Percentiles rank a stretch among this genome's conserved stretches.
Evolutionary conservation across 1,140 invertebrate genomes (phyloP).

Genomic region (Dendrolimus kikuchii): DNA sequence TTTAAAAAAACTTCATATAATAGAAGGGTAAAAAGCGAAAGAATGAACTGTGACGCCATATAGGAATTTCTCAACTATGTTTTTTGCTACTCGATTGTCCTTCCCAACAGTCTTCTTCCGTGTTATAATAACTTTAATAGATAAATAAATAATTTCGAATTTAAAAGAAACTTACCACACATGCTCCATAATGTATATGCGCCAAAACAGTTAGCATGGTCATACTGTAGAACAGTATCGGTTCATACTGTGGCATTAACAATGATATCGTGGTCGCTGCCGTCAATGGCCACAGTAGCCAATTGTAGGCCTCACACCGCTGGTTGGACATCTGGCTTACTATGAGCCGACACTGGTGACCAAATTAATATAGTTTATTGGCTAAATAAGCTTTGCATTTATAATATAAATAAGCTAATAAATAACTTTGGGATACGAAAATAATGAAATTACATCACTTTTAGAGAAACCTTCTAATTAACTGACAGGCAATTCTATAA

Average conservation of each 20-base stretch:
- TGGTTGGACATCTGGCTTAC: conserved; percentile 97
- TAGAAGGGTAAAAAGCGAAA: no score
- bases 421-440: conserved; percentile 8
- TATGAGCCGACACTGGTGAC: conserved; percentile 91
- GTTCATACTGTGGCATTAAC: conserved; percentile 77
- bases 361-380: conserved; percentile 5
- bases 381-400: conserved; percentile 5
- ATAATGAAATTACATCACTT: no score
- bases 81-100: no score
- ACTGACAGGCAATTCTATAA: no score
- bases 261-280: conserved; percentile 69
- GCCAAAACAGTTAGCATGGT: conserved; percentile 80
- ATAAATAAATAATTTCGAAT: not conserved
- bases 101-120: no score
- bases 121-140: no score
- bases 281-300: conserved; percentile 82
- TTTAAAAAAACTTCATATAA: no score
- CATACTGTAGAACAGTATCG: conserved; percentile 81
- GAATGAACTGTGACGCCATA: no score
- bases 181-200: conserved; percentile 94
- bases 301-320: conserved; percentile 88
- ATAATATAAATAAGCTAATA: no score
- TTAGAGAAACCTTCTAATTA: no score
- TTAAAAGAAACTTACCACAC: conserved; percentile 78
- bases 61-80: no score